These are phyloP conservation scores for Brachycybe producta DNA, from an alignment of 2,888 invertebrate genomes.

Conservation along the genomic window DNA sequence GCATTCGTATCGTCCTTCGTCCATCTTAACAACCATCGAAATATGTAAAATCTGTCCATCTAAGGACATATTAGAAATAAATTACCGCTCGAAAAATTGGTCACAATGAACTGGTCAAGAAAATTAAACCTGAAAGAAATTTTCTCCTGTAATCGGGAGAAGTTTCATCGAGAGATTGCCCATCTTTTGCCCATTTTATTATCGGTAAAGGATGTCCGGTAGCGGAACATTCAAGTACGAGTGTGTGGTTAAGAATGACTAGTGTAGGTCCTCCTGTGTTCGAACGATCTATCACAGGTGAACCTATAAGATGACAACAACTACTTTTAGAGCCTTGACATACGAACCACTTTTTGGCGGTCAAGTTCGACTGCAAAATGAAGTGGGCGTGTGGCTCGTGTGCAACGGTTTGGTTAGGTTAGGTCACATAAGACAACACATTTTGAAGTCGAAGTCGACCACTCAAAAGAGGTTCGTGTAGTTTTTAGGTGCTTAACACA, in stretches of 20 bases:
- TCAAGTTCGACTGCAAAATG: too few species aligned
- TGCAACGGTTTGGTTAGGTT: too few species aligned
- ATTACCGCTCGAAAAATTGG: too few species aligned
- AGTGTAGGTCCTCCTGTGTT: neutral
- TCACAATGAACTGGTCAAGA: too few species aligned
- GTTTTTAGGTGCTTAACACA: too few species aligned
- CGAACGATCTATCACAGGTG: constrained; percentile 7
- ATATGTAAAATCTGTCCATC: neutral
- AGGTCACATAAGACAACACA: too few species aligned
- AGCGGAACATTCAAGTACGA: constrained; percentile 22
- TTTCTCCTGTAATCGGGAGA: neutral
- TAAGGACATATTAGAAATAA: neutral
- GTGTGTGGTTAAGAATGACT: constrained; percentile 15
- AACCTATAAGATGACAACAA: neutral
- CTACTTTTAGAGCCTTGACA: too few species aligned
- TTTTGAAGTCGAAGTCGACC: too few species aligned
- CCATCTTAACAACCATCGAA: constrained; percentile 16
- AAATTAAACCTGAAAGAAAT: neutral
- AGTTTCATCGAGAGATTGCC: neutral
- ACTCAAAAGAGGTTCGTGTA: too few species aligned
- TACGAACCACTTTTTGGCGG: too few species aligned
- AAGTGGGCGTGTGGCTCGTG: too few species aligned
- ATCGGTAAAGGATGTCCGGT: constrained; percentile 47
- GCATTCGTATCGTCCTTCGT: constrained; percentile 24
- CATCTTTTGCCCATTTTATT: constrained; percentile 20